phyloP scores from a whole-genome alignment of 2,888 invertebrate genomes.

The Bombylius discolor region DNA sequence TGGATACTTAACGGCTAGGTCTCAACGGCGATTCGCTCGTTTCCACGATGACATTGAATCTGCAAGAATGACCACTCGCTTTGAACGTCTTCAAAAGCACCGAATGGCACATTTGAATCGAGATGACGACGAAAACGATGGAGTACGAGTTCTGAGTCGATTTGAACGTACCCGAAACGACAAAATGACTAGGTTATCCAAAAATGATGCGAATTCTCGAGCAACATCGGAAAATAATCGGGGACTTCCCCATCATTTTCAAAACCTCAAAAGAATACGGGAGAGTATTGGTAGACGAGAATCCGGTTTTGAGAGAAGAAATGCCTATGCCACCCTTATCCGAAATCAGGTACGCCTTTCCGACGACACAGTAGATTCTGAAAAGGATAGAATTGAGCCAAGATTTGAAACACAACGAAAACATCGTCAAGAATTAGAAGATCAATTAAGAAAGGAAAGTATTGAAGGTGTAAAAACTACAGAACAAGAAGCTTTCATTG shows the following conservation, averaged over 20 bases:
- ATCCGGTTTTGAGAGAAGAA: neutral
- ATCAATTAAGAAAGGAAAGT: neutral
- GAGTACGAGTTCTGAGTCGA: neutral
- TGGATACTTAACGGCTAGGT: neutral
- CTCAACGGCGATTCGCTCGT: neutral
- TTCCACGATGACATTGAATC: neutral
- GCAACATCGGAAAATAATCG: neutral
- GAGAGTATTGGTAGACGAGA: neutral
- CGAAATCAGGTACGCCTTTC: neutral
- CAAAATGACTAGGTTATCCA: neutral
- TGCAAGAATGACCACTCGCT: neutral
- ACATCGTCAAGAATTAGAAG: neutral
- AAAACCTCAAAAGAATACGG: neutral
- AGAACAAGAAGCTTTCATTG: neutral
- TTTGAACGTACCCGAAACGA: neutral
- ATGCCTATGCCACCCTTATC: neutral
- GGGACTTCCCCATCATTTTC: neutral
- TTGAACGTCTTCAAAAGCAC: neutral
- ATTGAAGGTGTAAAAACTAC: neutral
- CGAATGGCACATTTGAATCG: neutral
- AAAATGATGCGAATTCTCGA: neutral
- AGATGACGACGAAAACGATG: neutral
- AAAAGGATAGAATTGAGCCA: neutral
- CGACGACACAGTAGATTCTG: neutral
- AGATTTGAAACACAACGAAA: neutral